phyloP scores from a whole-genome alignment of 2,888 invertebrate species.

The Aromia moschata region DNA sequence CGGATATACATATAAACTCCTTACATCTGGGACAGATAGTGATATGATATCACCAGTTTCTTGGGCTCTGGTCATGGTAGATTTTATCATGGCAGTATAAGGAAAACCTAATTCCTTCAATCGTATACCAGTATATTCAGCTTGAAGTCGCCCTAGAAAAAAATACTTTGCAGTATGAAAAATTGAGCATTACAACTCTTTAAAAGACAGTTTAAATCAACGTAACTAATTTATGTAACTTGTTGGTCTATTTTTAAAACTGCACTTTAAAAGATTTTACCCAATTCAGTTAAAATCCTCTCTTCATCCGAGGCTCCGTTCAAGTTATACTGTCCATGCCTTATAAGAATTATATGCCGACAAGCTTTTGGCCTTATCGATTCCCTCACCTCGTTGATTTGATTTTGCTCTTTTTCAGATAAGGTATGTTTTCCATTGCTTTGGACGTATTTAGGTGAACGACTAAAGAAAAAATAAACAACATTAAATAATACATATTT shows the following conservation, averaged over 20 bases:
- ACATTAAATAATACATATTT: too few species aligned
- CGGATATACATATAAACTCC: too few species aligned
- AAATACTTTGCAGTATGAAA: too few species aligned
- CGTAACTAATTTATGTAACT: too few species aligned
- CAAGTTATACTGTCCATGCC: constrained; percentile 94
- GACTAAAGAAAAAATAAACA: constrained; percentile 68
- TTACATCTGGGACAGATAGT: constrained; percentile 68
- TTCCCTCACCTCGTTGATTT: constrained; percentile 73
- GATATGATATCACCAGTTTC: constrained; percentile 90
- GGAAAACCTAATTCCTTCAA: constrained; percentile 80
- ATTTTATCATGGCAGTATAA: constrained; percentile 82
- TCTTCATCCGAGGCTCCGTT: constrained; percentile 77
- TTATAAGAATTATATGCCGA: constrained; percentile 87
- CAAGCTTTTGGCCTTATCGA: constrained; percentile 70
- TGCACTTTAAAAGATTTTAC: too few species aligned
- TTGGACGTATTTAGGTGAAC: constrained; percentile 77
- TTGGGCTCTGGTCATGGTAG: constrained; percentile 93
- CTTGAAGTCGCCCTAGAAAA: constrained; percentile 82
- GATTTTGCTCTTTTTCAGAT: constrained; percentile 71
- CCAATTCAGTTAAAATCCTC: constrained; percentile 81
- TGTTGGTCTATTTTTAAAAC: too few species aligned
- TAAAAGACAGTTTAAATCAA: too few species aligned
- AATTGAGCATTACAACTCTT: too few species aligned
- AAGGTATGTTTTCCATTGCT: constrained; percentile 68
- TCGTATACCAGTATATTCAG: constrained; percentile 83